Percentiles rank a stretch among this genome's conserved stretches.
Evolutionary conservation across 2,888 invertebrate genomes (phyloP).

Genomic region (Eristalis arbustorum): DNA sequence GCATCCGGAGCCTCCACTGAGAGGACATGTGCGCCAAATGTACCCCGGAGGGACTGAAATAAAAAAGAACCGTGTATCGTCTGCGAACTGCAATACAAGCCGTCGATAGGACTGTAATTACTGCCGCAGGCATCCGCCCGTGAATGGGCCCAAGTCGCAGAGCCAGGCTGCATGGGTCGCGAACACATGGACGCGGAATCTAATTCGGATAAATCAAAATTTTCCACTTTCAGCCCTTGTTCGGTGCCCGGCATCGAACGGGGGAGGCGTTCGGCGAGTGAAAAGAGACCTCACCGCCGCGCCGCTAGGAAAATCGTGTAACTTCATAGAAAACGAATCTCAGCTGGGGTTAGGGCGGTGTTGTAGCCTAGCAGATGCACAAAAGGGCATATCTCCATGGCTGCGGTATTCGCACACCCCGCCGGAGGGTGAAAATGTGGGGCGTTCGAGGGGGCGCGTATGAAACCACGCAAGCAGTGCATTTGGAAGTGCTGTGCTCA

Average conservation of each 20-base stretch:
- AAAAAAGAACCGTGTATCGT: background rate
- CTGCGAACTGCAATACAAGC: slow-evolving; percentile 13
- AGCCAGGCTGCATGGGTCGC: background rate
- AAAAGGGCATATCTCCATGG: background rate
- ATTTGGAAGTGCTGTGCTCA: background rate
- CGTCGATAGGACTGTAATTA: slow-evolving; percentile 44
- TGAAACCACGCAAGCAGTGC: slow-evolving; percentile 21
- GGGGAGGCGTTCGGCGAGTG: background rate
- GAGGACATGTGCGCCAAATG: background rate
- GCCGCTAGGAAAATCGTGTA: background rate
- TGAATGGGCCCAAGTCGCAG: background rate
- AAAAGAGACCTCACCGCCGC: background rate
- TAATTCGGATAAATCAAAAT: slow-evolving; percentile 58
- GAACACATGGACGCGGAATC: slow-evolving; percentile 18
- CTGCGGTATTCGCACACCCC: background rate
- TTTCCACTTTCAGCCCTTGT: slow-evolving; percentile 2
- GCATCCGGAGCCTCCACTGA: slow-evolving; percentile 22
- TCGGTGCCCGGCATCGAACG: background rate
- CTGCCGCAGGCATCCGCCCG: slow-evolving; percentile 13
- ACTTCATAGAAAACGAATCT: background rate
- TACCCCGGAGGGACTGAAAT: background rate
- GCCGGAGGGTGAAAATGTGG: background rate
- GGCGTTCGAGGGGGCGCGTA: background rate
- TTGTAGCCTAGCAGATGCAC: background rate
- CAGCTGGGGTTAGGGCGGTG: background rate